These are phyloP conservation scores for Melitaea cinxia DNA, from an alignment of 1,140 invertebrate species.

Conservation along the genomic window DNA sequence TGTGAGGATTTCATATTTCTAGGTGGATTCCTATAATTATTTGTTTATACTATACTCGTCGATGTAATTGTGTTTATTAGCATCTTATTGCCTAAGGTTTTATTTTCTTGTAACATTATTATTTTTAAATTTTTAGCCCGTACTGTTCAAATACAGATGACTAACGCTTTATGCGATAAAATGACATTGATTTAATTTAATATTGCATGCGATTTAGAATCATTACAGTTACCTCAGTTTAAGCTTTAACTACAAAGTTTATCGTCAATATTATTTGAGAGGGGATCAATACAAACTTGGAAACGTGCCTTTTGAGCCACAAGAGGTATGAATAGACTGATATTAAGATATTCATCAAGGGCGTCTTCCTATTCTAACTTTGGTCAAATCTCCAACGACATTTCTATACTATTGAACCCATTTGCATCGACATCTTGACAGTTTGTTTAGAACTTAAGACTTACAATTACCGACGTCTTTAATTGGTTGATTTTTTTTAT, in stretches of 20 bases:
- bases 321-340: background rate
- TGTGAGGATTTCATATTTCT: too few relatives aligned
- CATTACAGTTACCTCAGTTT: background rate
- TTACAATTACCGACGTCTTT: background rate
- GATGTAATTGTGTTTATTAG: too few relatives aligned
- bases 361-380: background rate
- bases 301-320: slow-evolving; percentile 1
- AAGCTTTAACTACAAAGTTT: background rate
- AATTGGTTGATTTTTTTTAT: too few relatives aligned
- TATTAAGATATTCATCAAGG: slow-evolving; percentile 3
- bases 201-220: too few relatives aligned
- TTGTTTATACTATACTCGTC: too few relatives aligned
- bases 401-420: background rate
- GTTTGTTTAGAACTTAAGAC: background rate
- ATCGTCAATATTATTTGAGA: background rate
- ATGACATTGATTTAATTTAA: too few relatives aligned
- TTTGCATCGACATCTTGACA: background rate
- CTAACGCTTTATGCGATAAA: too few relatives aligned
- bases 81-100: too few relatives aligned
- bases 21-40: too few relatives aligned
- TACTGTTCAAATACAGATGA: too few relatives aligned
- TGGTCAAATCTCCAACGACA: background rate
- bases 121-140: too few relatives aligned
- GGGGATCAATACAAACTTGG: background rate
- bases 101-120: too few relatives aligned